A percentile compares a stretch with the other conserved stretches of the same genome.
phyloP scores from a whole-genome alignment of 2,888 invertebrate genomes.

The Thecocarcelia acutangulata region DNA sequence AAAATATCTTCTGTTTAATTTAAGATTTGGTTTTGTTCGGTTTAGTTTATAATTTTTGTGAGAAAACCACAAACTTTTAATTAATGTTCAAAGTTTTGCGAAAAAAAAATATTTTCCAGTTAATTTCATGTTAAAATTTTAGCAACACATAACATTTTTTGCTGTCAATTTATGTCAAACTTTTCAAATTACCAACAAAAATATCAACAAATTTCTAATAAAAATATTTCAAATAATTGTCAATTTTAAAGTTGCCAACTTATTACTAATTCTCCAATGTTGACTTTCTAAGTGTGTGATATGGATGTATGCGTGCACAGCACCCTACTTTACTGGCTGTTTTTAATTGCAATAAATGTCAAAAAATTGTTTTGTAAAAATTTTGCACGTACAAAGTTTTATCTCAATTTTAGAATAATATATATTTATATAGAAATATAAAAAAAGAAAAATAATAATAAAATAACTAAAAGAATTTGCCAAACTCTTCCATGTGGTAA shows the following conservation, averaged over 20 bases:
- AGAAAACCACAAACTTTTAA: not conserved
- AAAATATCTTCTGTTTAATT: no score
- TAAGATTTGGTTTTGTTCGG: no score
- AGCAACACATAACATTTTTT: not conserved
- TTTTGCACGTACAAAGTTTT: constrained; percentile 66
- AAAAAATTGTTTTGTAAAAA: constrained; percentile 56
- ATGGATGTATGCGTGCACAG: not conserved
- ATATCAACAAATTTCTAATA: constrained; percentile 17
- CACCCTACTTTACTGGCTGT: not conserved
- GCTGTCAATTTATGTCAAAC: constrained; percentile 18
- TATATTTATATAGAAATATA: constrained; percentile 1
- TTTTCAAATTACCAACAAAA: constrained; percentile 37
- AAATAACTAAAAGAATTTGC: constrained; percentile 28
- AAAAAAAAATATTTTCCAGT: constrained; percentile 2
- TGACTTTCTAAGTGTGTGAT: not conserved
- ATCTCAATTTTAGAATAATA: constrained; percentile 49
- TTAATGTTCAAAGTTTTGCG: not conserved
- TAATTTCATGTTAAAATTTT: not conserved
- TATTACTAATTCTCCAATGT: constrained; percentile 32
- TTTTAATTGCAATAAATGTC: constrained; percentile 70
- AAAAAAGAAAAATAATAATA: not conserved
- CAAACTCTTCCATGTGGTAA: constrained; percentile 60
- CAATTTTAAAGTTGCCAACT: constrained; percentile 55
- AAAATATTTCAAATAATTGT: constrained; percentile 63
- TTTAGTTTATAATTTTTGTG: not conserved